These are phyloP conservation scores for Doryteuthis pealeii DNA, from an alignment of 1,140 invertebrate genomes.

Conservation along the genomic window DNA sequence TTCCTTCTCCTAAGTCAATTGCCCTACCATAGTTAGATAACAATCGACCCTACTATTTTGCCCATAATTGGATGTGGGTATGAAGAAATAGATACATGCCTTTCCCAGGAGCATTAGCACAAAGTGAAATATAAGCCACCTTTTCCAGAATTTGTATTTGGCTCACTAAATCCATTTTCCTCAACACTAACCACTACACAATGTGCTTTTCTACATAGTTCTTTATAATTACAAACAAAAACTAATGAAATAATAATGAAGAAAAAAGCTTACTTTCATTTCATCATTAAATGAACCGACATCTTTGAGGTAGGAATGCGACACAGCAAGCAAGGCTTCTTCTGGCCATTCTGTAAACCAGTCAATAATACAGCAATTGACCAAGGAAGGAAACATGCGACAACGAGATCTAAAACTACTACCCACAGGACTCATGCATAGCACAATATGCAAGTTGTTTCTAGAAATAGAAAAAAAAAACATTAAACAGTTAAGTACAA, in stretches of 20 bases:
- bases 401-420: conserved; percentile 67
- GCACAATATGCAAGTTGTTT: conserved; percentile 57
- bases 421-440: conserved; percentile 66
- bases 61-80: too few species aligned
- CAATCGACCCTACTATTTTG: too few species aligned
- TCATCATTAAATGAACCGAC: conserved; percentile 49
- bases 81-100: too few species aligned
- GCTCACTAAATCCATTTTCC: too few species aligned
- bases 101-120: too few species aligned
- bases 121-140: too few species aligned
- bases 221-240: too few species aligned
- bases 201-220: too few species aligned
- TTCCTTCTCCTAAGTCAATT: too few species aligned
- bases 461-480: conserved; percentile 73
- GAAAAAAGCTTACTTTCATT: conserved; percentile 13
- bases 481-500: conserved; percentile 68
- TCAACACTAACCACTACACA: too few species aligned
- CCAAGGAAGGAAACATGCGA: conserved; percentile 58
- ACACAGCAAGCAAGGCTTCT: conserved; percentile 70
- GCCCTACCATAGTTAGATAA: too few species aligned
- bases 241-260: not conserved
- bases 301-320: conserved; percentile 53
- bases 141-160: too few species aligned
- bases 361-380: conserved; percentile 61
- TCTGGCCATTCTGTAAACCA: conserved; percentile 59